Conservation (phyloP, 2,113 vertebrate species). For the Conger conger region DNA sequence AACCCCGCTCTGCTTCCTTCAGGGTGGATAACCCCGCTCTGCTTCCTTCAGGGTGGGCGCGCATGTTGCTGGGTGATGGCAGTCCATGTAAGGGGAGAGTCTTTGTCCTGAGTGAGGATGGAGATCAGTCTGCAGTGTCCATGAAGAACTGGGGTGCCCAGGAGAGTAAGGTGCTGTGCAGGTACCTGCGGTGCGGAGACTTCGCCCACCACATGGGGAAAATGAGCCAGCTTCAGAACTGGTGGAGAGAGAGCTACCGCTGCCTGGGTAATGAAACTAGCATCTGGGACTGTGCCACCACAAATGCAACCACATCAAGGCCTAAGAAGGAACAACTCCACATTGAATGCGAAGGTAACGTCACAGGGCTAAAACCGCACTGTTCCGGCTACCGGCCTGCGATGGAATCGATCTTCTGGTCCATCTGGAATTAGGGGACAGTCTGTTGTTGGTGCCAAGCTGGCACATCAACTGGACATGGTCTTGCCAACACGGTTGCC, state of each 20-base stretch:
- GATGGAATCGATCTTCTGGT: too few species aligned
- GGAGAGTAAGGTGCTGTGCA: conserved; percentile 27
- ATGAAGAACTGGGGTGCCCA: neutral
- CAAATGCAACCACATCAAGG: rapidly evolving
- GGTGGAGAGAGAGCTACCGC: conserved; percentile 28
- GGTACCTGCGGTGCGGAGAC: conserved; percentile 46
- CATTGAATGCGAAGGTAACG: conserved; percentile 52
- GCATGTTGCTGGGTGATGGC: neutral
- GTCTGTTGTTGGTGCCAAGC: too few species aligned
- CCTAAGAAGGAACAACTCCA: neutral
- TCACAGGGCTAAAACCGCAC: neutral
- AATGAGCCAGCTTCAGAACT: rapidly evolving
- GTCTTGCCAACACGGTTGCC: too few species aligned
- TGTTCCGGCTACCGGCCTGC: neutral
- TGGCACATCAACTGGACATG: too few species aligned
- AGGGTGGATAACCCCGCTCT: neutral
- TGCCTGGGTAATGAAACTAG: neutral
- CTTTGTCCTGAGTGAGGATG: rapidly evolving
- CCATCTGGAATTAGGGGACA: too few species aligned
- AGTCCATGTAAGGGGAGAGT: conserved; percentile 47
- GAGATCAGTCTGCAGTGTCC: rapidly evolving
- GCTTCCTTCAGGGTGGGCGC: conserved; percentile 37
- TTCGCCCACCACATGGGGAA: rapidly evolving
- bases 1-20: too few species aligned
- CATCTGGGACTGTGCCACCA: conserved; percentile 56